Conservation (phyloP, 2,888 invertebrate species). For the Folsomia candida region DNA sequence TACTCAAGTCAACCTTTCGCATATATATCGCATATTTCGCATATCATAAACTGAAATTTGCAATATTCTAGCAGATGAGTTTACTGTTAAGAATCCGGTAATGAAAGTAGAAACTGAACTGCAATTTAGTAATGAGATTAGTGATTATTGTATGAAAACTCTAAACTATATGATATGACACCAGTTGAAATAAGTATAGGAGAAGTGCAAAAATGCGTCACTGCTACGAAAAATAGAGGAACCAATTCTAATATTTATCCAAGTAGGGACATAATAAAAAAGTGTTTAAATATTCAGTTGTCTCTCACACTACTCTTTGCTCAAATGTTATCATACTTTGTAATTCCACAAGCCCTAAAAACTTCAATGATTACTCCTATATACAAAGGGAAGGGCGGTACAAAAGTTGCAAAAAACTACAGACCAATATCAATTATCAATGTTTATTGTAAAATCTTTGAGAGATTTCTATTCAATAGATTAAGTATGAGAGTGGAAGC, state of each 20-base stretch:
- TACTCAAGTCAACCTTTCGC: no score
- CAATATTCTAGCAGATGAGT: not conserved
- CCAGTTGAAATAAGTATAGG: not conserved
- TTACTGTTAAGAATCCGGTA: not conserved
- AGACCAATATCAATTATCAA: slow-evolving; percentile 37
- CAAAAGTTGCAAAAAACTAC: slow-evolving; percentile 29
- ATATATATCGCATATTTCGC: no score
- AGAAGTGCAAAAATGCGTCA: not conserved
- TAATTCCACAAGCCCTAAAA: slow-evolving; percentile 18
- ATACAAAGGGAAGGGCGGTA: slow-evolving; percentile 33
- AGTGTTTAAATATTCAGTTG: not conserved
- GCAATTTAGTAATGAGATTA: not conserved
- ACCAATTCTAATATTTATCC: slow-evolving; percentile 5
- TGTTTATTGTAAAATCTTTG: slow-evolving; percentile 23
- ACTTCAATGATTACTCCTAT: slow-evolving; percentile 22
- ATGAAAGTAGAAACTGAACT: not conserved
- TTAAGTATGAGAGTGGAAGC: slow-evolving; percentile 18
- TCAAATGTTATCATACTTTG: slow-evolving; percentile 1
- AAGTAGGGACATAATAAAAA: slow-evolving; percentile 7
- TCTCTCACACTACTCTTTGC: slow-evolving; percentile 12
- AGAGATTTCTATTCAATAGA: slow-evolving; percentile 19
- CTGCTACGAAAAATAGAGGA: not conserved
- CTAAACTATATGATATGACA: not conserved
- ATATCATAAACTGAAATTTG: not conserved
- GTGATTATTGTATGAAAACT: not conserved